phyloP scores from a whole-genome alignment of 2,888 invertebrate genomes.

The Koerneria pararmatus region DNA sequence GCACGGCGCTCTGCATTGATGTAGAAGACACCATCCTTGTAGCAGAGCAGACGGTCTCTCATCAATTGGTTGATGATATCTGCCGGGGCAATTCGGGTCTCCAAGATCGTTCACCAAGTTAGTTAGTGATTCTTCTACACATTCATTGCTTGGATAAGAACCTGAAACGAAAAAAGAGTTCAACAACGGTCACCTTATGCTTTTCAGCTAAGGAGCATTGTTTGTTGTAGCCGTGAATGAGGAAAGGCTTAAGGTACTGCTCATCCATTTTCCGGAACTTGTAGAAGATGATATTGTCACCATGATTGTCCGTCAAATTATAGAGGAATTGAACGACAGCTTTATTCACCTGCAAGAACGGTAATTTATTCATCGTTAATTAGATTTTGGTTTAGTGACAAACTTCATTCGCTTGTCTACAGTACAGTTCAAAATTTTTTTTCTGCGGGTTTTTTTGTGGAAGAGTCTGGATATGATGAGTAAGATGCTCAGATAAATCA shows the following conservation, averaged over 20 bases:
- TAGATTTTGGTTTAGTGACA: no score
- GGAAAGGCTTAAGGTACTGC: slow-evolving; percentile 14
- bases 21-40: slow-evolving; percentile 29
- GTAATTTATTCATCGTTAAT: no score
- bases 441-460: no score
- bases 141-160: no score
- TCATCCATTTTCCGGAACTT: slow-evolving; percentile 23
- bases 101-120: slow-evolving; percentile 32
- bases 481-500: no score
- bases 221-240: slow-evolving; percentile 4
- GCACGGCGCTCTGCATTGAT: slow-evolving; percentile 41
- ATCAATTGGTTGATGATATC: slow-evolving; percentile 41
- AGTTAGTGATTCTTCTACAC: no score
- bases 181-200: slow-evolving; percentile 9
- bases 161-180: not conserved
- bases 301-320: not conserved
- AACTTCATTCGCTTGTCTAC: no score
- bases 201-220: slow-evolving; percentile 20
- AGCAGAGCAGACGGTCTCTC: slow-evolving; percentile 32
- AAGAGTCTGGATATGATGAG: no score
- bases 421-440: no score
- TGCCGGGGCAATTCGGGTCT: slow-evolving; percentile 33
- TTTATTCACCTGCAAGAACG: not conserved
- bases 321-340: not conserved
- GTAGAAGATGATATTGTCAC: slow-evolving; percentile 12